A percentile compares a stretch with the other conserved stretches of the same genome.
Conservation (phyloP, 2,797 vertebrate species). For the Rhinatrema bivittatum region DNA sequence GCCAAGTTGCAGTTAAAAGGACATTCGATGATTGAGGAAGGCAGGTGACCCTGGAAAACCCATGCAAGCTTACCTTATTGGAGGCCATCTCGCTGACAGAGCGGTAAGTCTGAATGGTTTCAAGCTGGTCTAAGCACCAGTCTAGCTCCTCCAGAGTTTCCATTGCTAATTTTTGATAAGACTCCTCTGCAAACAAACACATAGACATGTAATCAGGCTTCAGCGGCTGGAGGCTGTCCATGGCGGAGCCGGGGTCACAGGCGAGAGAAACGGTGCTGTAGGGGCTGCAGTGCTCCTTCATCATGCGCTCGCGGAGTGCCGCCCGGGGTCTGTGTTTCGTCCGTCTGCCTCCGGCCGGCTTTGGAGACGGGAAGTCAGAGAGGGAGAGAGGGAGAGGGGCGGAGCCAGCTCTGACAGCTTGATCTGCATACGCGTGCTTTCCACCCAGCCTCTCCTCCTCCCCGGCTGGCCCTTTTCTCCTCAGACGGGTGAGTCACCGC, state of each 20-base stretch:
- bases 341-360: constrained; percentile 37
- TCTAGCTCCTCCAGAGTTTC: constrained; percentile 95
- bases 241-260: constrained; percentile 33
- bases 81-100: constrained; percentile 98
- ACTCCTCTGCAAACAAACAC: constrained; percentile 92
- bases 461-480: constrained; percentile 1
- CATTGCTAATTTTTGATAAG: constrained; percentile 94
- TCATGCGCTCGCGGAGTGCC: constrained; percentile 41
- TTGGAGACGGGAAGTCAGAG: constrained; percentile 18
- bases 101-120: constrained; percentile 95
- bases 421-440: constrained; percentile 28
- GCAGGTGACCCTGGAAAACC: no score
- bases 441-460: no score
- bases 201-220: constrained; percentile 79
- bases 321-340: constrained; percentile 16
- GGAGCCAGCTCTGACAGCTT: constrained; percentile 17
- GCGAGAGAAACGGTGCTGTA: constrained; percentile 48
- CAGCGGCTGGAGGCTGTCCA: constrained; percentile 61
- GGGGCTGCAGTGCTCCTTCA: constrained; percentile 74
- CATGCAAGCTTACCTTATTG: constrained; percentile 76
- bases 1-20: no score
- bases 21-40: no score
- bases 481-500: constrained; percentile 2
- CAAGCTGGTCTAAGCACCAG: constrained; percentile 96
- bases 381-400: constrained; percentile 34